Evolutionary conservation across 2,888 invertebrate species (phyloP), one percentile per base, ranked within the genome.

Genomic region (Drosophila koepferae): DNA sequence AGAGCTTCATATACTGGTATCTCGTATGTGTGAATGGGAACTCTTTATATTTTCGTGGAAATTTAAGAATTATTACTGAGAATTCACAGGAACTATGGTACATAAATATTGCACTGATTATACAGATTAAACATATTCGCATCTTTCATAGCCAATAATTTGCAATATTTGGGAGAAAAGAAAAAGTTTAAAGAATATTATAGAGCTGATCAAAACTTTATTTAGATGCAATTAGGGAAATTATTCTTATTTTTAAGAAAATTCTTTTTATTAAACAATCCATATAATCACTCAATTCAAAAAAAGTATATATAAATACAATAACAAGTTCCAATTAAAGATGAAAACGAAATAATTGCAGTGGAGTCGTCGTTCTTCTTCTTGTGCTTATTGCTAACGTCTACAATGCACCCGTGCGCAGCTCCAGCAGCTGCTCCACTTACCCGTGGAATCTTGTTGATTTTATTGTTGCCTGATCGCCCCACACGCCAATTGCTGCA

Each of bases 401-500:
- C 41, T 20, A 38, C 38, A 53, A 49, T 48, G 34, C 46, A 34
- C 36, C 34, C 34, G 51, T 34, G 36, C 36, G 36, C 65, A 62
- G 61, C 48, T 63, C 51, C 51, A 36, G 58, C 49, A 54, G 53
- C 46, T 72, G 76, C 61, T 61, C 65, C 72, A 77, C 54, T 77
- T 77, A 41, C 59, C 14, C 59, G 28, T 49, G 66, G 46, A 48
- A 31, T 48, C 40, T 64, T 58, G 12, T 5, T 58, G 53, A 23
- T 59, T 28, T 48, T 62, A 34, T 49, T 58, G 49, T 65, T 46
- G 76, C 41, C 40, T 75, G 77, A 66, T 72, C 69, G 61, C 72
- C 67, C n/a, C 70, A 81, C 74, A 82, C 78, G 74, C 53, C 79
- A 73, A 58, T 79, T 79, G 71, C 62, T 49, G 34, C 40, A 59